Evolutionary conservation across 2,113 vertebrate genomes (phyloP).

Genomic region (Phocoena sinus): DNA sequence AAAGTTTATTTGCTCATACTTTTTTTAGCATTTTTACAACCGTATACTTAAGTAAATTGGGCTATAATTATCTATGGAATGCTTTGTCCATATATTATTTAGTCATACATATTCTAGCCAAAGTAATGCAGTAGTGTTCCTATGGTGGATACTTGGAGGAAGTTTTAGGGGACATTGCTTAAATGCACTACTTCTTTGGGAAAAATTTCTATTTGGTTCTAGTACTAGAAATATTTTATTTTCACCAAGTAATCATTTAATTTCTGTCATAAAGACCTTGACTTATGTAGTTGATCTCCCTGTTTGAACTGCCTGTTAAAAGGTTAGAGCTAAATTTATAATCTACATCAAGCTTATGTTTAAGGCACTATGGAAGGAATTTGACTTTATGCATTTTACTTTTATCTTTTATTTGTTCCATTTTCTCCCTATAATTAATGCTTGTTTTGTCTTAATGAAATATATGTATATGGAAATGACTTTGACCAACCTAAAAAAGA

Average conservation of each 20-base stretch:
- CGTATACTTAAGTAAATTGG: neutral
- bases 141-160: neutral
- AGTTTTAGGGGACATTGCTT: neutral
- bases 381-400: neutral
- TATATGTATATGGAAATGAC: constrained; percentile 22
- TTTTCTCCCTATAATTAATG: neutral
- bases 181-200: neutral
- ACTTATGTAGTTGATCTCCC: neutral
- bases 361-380: neutral
- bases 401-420: neutral
- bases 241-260: neutral
- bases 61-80: neutral
- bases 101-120: neutral
- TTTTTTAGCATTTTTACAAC: neutral
- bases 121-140: neutral
- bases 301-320: neutral
- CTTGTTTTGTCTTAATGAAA: constrained; percentile 32
- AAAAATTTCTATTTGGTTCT: neutral
- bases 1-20: neutral
- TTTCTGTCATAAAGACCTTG: neutral
- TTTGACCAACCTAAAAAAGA: constrained; percentile 1
- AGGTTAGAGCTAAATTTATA: neutral
- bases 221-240: neutral
- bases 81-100: neutral
- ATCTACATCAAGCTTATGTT: neutral